A percentile compares a stretch with the other conserved stretches of the same genome.
Evolutionary conservation across 92 coral and sea anemone genomes (phyloP).

Genomic region (Umimayanthus kanabou): DNA sequence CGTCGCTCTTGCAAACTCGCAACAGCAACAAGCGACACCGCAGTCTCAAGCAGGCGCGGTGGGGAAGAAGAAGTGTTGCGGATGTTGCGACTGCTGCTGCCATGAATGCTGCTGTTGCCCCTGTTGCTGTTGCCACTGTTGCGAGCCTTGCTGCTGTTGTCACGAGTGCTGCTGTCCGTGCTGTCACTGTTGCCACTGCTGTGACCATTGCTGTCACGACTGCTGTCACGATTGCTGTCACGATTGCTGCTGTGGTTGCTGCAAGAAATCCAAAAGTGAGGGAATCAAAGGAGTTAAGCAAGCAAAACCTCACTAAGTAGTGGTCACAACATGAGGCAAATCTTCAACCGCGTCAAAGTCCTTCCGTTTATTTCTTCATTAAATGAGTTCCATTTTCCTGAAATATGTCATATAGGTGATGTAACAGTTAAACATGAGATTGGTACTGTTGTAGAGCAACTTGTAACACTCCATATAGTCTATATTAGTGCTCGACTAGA

Average conservation of each 20-base stretch:
- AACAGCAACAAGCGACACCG: conserved; percentile 19
- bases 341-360: neutral
- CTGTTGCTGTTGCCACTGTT: conserved; percentile 68
- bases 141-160: conserved; percentile 68
- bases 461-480: no score
- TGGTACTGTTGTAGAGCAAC: neutral
- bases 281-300: neutral
- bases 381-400: neutral
- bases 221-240: conserved; percentile 70
- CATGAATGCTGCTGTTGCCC: conserved; percentile 57
- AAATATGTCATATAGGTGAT: neutral
- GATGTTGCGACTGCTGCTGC: conserved; percentile 67
- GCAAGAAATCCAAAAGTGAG: conserved; percentile 37
- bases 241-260: conserved; percentile 63
- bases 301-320: neutral
- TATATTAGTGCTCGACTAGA: neutral
- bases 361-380: no score
- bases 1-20: conserved; percentile 7
- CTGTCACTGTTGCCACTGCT: conserved; percentile 50
- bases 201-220: conserved; percentile 46
- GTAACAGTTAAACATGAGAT: neutral
- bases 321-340: neutral
- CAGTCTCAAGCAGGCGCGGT: conserved; percentile 33
- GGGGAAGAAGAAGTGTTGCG: conserved; percentile 61
- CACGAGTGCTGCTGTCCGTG: conserved; percentile 58